Conservation (phyloP, 2,113 vertebrate genomes). For the Peromyscus leucopus region DNA sequence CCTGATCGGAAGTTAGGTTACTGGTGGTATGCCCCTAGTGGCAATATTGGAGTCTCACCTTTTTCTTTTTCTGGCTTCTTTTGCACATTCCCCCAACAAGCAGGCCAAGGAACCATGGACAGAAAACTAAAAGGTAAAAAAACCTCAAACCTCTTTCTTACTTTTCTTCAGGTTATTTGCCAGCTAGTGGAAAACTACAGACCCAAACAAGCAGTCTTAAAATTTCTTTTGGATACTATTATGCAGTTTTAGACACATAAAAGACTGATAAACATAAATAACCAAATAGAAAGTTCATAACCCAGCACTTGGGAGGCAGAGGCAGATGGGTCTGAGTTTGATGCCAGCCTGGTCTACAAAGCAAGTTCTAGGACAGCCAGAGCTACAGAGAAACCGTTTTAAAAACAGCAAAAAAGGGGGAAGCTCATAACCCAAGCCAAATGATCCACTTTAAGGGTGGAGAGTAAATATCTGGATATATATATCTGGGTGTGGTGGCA, state of each 20-base stretch:
- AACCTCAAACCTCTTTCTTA: not conserved
- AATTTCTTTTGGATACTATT: conserved; percentile 10
- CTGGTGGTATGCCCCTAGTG: not conserved
- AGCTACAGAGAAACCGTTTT: not conserved
- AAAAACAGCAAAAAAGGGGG: too few relatives aligned
- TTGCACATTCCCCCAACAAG: not conserved
- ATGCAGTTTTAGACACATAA: conserved; percentile 14
- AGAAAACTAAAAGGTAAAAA: not conserved
- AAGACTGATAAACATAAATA: not conserved
- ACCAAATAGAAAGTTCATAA: not conserved
- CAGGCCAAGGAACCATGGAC: not conserved
- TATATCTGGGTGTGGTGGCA: not conserved
- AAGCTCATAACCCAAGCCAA: not conserved
- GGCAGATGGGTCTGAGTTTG: not conserved
- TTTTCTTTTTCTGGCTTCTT: not conserved
- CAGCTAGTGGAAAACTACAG: not conserved
- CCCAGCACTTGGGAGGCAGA: not conserved
- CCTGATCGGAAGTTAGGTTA: not conserved
- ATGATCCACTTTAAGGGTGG: not conserved
- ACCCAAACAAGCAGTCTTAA: not conserved
- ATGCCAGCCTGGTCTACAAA: not conserved
- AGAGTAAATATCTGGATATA: not conserved
- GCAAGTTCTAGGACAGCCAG: not conserved
- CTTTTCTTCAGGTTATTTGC: not conserved
- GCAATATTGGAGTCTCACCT: too few relatives aligned